Evolutionary conservation across 2,113 vertebrate species (phyloP).

Genomic region (Centropristis striata): DNA sequence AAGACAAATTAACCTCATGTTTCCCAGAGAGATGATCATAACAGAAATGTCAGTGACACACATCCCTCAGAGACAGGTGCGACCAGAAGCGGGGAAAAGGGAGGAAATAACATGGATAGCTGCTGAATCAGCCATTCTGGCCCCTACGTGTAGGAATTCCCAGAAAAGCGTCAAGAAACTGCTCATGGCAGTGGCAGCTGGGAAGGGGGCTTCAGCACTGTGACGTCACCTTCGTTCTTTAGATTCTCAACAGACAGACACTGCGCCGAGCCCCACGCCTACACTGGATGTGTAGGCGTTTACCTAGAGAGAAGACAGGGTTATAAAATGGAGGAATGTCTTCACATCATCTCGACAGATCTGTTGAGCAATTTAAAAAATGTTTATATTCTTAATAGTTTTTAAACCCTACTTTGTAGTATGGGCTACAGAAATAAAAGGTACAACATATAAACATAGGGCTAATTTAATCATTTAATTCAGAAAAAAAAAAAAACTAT

Average conservation of each 20-base stretch:
- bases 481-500: neutral
- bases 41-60: neutral
- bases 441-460: neutral
- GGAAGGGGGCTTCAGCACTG: conserved; percentile 60
- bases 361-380: neutral
- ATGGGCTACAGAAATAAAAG: neutral
- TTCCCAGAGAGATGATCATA: neutral
- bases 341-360: neutral
- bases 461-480: neutral
- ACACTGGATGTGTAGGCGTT: conserved; percentile 90
- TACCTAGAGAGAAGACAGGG: conserved; percentile 86
- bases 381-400: neutral
- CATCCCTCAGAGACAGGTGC: conserved; percentile 3
- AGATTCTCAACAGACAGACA: conserved; percentile 41
- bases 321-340: neutral
- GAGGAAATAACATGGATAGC: conserved; percentile 45
- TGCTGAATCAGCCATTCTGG: conserved; percentile 88
- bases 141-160: conserved; percentile 93
- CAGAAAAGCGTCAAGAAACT: conserved; percentile 91
- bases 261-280: conserved; percentile 83
- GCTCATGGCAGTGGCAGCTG: conserved; percentile 88
- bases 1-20: conserved; percentile 22
- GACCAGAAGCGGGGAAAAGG: neutral
- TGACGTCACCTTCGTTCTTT: conserved; percentile 6
- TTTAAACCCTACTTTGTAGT: neutral